Percentiles rank a stretch among this genome's conserved stretches.
Evolutionary conservation across 2,797 vertebrate genomes (phyloP).

Genomic region (Kryptopterus vitreolus): DNA sequence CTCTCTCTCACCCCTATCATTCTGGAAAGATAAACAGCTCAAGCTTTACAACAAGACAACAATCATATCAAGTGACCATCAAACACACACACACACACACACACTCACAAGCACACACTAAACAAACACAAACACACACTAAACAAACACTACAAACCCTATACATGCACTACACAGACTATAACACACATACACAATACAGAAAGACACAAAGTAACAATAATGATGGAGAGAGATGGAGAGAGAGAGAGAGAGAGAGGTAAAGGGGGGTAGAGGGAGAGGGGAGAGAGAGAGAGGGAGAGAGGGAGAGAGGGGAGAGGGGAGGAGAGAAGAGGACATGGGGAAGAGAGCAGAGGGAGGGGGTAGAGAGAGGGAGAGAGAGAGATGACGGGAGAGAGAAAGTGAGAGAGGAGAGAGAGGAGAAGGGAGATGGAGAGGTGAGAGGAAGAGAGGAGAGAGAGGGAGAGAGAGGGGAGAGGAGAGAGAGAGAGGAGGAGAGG

Average conservation of each 20-base stretch:
- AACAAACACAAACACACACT: not conserved
- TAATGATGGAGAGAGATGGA: not conserved
- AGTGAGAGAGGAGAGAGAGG: not conserved
- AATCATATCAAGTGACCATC: not conserved
- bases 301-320: not conserved
- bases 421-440: too few relatives aligned
- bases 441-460: not conserved
- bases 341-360: not conserved
- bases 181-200: too few relatives aligned
- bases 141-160: not conserved
- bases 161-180: not conserved
- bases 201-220: not conserved
- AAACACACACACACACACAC: not conserved
- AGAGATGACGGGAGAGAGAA: not conserved
- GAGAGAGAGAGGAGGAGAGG: too few relatives aligned
- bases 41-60: not conserved
- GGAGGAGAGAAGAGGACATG: not conserved
- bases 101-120: not conserved
- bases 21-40: not conserved
- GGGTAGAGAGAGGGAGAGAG: not conserved
- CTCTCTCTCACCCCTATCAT: not conserved
- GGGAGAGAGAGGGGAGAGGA: too few relatives aligned
- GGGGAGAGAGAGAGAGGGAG: not conserved
- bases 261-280: not conserved
- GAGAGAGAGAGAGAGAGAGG: not conserved